A percentile compares a stretch with the other conserved stretches of the same genome.
Conservation (phyloP, 2,797 vertebrate species). For the Brachymystax lenok region DNA sequence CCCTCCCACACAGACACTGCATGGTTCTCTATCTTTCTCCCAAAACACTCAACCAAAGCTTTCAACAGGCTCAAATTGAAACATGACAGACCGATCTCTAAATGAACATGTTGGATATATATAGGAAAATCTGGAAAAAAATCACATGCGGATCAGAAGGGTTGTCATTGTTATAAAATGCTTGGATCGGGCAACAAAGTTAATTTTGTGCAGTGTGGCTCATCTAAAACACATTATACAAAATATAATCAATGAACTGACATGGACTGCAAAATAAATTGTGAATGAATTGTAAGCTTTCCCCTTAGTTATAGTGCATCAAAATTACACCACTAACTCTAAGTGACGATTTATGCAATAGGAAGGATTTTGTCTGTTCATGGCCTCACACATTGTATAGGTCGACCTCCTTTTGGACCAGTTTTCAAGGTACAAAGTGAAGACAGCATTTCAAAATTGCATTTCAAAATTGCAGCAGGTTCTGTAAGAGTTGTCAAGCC, state of each 20-base stretch:
- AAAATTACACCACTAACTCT: background rate
- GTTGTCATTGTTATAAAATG: background rate
- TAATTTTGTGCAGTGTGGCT: background rate
- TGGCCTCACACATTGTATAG: conserved; percentile 35
- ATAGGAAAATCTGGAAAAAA: conserved; percentile 5
- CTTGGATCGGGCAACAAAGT: background rate
- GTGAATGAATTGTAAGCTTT: conserved; percentile 5
- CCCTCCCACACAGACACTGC: conserved; percentile 33
- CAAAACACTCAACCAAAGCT: background rate
- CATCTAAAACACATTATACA: background rate
- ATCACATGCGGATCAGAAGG: background rate
- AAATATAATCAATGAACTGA: background rate
- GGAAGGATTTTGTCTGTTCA: background rate
- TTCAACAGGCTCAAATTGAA: background rate
- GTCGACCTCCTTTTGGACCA: conserved; percentile 21
- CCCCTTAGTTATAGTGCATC: background rate
- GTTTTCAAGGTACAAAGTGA: conserved; percentile 61
- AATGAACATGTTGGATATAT: background rate
- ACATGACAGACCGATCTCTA: background rate
- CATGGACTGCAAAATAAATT: background rate
- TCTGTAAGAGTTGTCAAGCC: conserved; percentile 65
- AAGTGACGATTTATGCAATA: background rate
- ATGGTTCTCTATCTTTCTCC: conserved; percentile 36
- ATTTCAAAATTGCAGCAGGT: conserved; percentile 66
- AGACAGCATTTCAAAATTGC: conserved; percentile 65